These are phyloP conservation scores for Chrysoperla carnea DNA, from an alignment of 1,140 invertebrate species.

Conservation along the genomic window DNA sequence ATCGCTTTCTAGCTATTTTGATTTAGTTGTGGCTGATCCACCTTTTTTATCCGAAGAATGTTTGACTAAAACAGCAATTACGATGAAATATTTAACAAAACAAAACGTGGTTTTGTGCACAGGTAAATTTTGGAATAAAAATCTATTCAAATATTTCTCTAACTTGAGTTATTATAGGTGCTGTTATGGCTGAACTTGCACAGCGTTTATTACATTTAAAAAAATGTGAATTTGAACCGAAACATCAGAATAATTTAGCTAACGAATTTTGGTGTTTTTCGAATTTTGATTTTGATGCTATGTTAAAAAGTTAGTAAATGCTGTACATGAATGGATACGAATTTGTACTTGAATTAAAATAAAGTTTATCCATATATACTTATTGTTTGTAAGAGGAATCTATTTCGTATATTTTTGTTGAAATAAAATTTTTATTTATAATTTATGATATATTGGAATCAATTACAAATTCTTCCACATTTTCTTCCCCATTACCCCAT, in stretches of 20 bases:
- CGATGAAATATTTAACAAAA: conserved; percentile 60
- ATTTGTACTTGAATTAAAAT: too few relatives aligned
- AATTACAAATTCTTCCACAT: too few relatives aligned
- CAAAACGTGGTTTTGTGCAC: conserved; percentile 79
- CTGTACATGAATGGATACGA: too few relatives aligned
- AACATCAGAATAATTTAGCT: conserved; percentile 74
- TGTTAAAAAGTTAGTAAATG: conserved; percentile 7
- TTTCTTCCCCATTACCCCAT: too few relatives aligned
- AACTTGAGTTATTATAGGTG: conserved; percentile 30
- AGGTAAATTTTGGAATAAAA: conserved; percentile 29
- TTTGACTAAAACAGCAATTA: conserved; percentile 62
- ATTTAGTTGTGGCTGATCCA: conserved; percentile 82
- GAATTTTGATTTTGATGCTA: conserved; percentile 57
- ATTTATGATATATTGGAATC: too few relatives aligned
- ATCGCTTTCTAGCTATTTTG: conserved; percentile 43
- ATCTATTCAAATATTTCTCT: background rate
- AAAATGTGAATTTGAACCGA: conserved; percentile 53
- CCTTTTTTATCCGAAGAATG: conserved; percentile 91
- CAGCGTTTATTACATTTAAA: conserved; percentile 42
- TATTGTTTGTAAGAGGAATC: too few relatives aligned
- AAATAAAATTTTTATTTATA: too few relatives aligned
- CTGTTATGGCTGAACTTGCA: conserved; percentile 56
- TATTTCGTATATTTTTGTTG: too few relatives aligned
- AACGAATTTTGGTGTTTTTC: conserved; percentile 85
- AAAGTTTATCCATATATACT: too few relatives aligned